Percentiles rank a stretch among this genome's conserved stretches.
phyloP scores from a whole-genome alignment of 64 coral and sea anemone genomes.

The Platygyra sinensis region DNA sequence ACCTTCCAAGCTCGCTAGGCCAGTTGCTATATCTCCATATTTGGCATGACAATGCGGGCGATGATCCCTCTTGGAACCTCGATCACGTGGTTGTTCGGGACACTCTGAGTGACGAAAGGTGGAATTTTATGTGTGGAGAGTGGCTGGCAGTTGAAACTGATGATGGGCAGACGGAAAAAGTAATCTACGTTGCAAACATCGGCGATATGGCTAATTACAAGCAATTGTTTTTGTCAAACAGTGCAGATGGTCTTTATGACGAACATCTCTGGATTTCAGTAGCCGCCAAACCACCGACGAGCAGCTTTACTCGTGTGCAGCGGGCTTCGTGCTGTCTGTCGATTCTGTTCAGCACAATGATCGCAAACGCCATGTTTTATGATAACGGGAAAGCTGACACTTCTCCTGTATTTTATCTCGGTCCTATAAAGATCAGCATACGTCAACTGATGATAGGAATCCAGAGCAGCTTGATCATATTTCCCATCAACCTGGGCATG shows the following conservation, averaged over 20 bases:
- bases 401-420: conserved; percentile 55
- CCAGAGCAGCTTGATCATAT: conserved; percentile 78
- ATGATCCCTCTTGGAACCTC: conserved; percentile 69
- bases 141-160: conserved; percentile 88
- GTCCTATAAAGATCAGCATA: conserved; percentile 72
- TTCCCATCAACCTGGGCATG: conserved; percentile 77
- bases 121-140: conserved; percentile 71
- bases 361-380: conserved; percentile 92
- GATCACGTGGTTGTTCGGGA: conserved; percentile 63
- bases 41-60: conserved; percentile 88
- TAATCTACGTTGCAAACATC: conserved; percentile 48
- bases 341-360: conserved; percentile 85
- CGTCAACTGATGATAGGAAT: conserved; percentile 76
- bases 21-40: conserved; percentile 64
- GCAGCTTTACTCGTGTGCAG: conserved; percentile 84
- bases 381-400: conserved; percentile 32
- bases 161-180: conserved; percentile 52
- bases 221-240: conserved; percentile 66
- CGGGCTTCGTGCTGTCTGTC: conserved; percentile 82
- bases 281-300: conserved; percentile 59
- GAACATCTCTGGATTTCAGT: conserved; percentile 96
- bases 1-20: conserved; percentile 55
- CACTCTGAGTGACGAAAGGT: conserved; percentile 50
- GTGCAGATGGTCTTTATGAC: conserved; percentile 68
- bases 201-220: conserved; percentile 65